A percentile compares a stretch with the other conserved stretches of the same genome.
These are phyloP conservation scores for Ailuropoda melanoleuca DNA, from an alignment of 2,113 vertebrate species.

Conservation along the genomic window DNA sequence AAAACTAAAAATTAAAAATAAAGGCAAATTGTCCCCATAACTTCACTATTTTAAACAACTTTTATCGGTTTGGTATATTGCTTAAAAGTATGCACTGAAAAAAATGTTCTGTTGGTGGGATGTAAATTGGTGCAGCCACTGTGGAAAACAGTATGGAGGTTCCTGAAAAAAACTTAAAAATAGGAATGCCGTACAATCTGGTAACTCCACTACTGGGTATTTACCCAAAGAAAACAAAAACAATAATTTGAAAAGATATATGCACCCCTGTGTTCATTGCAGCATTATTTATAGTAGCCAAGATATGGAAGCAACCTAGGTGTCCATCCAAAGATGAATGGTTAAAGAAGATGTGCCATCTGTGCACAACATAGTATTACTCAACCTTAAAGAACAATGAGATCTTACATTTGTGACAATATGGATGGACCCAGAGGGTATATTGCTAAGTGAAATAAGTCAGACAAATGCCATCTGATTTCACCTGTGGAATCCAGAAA, in stretches of 20 bases:
- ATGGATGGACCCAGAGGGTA: not conserved
- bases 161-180: not conserved
- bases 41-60: not conserved
- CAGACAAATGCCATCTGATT: not conserved
- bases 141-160: not conserved
- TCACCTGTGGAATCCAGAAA: not conserved
- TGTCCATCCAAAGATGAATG: not conserved
- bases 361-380: not conserved
- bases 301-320: not conserved
- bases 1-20: not conserved
- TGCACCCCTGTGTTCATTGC: not conserved
- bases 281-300: not conserved
- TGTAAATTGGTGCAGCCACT: not conserved
- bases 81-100: not conserved
- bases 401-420: not conserved
- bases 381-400: not conserved
- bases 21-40: not conserved
- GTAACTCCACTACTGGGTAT: not conserved
- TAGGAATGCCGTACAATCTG: not conserved
- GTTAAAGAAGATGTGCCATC: not conserved
- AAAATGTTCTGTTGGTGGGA: not conserved
- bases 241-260: not conserved
- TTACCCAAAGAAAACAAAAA: not conserved
- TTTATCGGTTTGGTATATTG: not conserved
- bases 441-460: not conserved